Conservation (phyloP, 2,113 vertebrate species). For the Ceuthmochares aereus region DNA sequence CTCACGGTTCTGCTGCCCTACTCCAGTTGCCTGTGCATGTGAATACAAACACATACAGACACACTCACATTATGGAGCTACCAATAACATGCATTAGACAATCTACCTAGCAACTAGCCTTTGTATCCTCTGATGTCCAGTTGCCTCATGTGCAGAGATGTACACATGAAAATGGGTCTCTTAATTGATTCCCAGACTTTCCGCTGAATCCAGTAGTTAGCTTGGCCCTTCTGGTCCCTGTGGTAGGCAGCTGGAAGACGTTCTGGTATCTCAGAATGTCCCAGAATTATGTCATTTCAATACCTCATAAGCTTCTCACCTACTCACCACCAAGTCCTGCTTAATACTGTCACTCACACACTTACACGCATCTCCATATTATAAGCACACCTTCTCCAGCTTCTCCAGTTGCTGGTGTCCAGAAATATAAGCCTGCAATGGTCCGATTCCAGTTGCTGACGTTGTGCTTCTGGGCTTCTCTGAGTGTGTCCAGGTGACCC, state of each 20-base stretch:
- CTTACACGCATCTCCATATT: neutral
- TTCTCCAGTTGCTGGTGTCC: neutral
- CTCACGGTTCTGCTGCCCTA: accelerated
- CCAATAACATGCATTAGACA: too few relatives aligned
- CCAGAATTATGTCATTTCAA: neutral
- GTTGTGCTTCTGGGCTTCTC: neutral
- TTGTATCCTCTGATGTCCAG: neutral
- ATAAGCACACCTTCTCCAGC: accelerated
- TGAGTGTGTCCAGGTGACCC: neutral
- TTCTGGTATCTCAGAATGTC: neutral
- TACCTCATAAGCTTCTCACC: neutral
- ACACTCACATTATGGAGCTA: neutral
- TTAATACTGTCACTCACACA: neutral
- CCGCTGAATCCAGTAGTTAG: neutral
- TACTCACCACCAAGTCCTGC: neutral
- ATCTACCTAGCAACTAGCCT: too few relatives aligned
- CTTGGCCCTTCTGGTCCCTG: neutral
- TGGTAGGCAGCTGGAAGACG: neutral
- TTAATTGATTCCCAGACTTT: neutral
- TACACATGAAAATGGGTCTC: neutral
- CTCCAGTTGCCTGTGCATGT: neutral
- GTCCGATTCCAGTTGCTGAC: neutral
- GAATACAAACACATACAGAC: neutral
- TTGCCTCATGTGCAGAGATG: neutral
- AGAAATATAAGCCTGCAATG: neutral